Evolutionary conservation across 2,888 invertebrate genomes (phyloP), one percentile per base, ranked within the genome.

Genomic region (Harpalus rubripes): DNA sequence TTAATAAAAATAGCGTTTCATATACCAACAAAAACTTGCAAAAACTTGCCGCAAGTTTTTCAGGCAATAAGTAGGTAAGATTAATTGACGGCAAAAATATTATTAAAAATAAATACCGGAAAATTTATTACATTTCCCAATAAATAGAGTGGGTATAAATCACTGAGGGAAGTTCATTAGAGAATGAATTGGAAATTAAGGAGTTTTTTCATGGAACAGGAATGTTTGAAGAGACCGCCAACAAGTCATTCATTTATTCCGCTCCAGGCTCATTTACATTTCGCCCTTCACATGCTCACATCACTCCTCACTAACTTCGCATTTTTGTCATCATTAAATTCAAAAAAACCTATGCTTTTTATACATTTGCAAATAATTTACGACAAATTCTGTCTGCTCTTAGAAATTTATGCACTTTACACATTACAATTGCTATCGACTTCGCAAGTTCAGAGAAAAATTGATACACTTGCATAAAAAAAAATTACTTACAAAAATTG

Each of bases 1-100:
- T 68, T 68, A 68, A 68, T 68, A 68, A 68, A 68, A 68, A 68
- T 68, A 68, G 68, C 39, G 68, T 39, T 68, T 68, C 68, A 39
- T 39, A 68, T 41, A 68, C 39, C 39, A 68, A 5, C n/a, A 39
- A 68, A 68, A 68, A 68, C 32, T 32, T 39, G 32, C 68, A 39
- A 39, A 68, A 68, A 68, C 26, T 68, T 39, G 8, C 68, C 22
- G 12, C 26, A 22, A 63, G 63, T 68, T 68, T 68, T 68, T 68
- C 68, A 32, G 26, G 32, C 7, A 68, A 8, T 68, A 68, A 68
- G 68, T 68, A 68, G 41, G 68, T 68, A 68, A 68, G 68, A 68
- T 68, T 68, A 68, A 68, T 68, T 68, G 18, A 26, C 26, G 0
- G 26, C 63, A 22, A 22, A 63, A 63, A 63, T 63, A 22, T 26